Evolutionary conservation across 2,797 vertebrate species (phyloP), one percentile per base, ranked within the genome.

Genomic region (Acipenser oxyrinchus): DNA sequence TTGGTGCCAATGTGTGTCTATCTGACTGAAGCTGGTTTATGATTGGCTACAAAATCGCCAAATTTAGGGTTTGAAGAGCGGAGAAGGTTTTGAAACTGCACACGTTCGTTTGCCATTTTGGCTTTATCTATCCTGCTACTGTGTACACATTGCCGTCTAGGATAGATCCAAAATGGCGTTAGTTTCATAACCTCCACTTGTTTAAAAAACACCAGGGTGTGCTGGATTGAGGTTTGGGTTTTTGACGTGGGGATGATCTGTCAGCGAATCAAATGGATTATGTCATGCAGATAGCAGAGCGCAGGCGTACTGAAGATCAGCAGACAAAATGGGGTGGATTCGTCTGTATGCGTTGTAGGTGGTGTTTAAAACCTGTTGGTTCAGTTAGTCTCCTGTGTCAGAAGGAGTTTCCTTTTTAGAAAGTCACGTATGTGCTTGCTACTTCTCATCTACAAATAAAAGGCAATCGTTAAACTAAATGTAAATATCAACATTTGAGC

Each of bases 181-280:
- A 51, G 0, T 76, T 81, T 83, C 81, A 77, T 65, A 12, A 67
- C 64, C 71, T 72, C 64, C 66, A 69, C 63, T 59, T 3, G 0
- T 6, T 51, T 60, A 67, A 66, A 74, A 71, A 64, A 37, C 5
- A 62, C 68, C 68, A 77, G 77, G 57, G 74, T 61, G 59, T 11
- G 72, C 49, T 74, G 76, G 37, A 73, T 73, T 50, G 60, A 48
- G 60, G 65, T n/a, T 65, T 51, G 55, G 37, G 51, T 65, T 76
- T 79, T 79, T 77, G 71, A 72, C 73, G 73, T 72, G 69, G 72
- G 75, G 81, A 83, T 76, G 76, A 77, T 81, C 79, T 81, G 83
- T 84, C 81, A 87, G 84, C 85, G 80, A 87, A 78, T 89, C 82
- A 84, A 82, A 73, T 63, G 76, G 73, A 79, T 88, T 86, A 88